phyloP scores from a whole-genome alignment of 30 jellyfish, hydroid and myxozoan genomes.

The Aurelia sp. region DNA sequence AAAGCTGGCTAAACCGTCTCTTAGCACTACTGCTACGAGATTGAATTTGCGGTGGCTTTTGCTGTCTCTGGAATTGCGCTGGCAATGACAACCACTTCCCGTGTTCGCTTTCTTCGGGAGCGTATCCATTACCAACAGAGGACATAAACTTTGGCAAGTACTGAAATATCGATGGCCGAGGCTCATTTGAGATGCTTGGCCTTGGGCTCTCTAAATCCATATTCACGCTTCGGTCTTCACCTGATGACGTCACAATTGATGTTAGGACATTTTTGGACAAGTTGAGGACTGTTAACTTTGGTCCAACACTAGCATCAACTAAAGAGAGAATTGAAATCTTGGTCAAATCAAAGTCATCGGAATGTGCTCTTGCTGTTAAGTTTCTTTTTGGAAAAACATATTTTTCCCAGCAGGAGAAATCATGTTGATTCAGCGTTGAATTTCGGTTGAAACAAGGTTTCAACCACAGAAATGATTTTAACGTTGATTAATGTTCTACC shows the following conservation, averaged over 20 bases:
- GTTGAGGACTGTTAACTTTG: slow-evolving; percentile 42
- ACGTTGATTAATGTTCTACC: too few species aligned
- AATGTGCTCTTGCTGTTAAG: neutral
- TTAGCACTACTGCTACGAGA: slow-evolving; percentile 43
- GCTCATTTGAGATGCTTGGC: slow-evolving; percentile 68
- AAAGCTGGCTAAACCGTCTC: slow-evolving; percentile 45
- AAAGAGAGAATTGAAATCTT: too few species aligned
- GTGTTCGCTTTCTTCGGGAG: slow-evolving; percentile 16
- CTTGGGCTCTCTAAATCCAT: slow-evolving; percentile 61
- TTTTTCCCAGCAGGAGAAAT: too few species aligned
- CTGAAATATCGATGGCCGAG: slow-evolving; percentile 66
- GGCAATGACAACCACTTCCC: slow-evolving; percentile 40
- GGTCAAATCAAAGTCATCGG: neutral
- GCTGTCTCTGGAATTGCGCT: slow-evolving; percentile 44
- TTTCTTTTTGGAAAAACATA: too few species aligned
- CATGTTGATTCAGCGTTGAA: too few species aligned
- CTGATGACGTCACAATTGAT: slow-evolving; percentile 69
- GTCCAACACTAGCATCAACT: neutral
- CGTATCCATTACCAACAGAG: slow-evolving; percentile 6
- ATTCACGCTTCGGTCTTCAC: slow-evolving; percentile 20
- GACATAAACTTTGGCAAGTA: slow-evolving; percentile 37
- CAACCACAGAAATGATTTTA: too few species aligned
- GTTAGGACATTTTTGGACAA: slow-evolving; percentile 46
- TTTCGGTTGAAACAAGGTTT: too few species aligned
- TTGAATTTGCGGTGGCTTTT: slow-evolving; percentile 15